Conservation (phyloP, 2,113 vertebrate species). For the Pluvianellus socialis region DNA sequence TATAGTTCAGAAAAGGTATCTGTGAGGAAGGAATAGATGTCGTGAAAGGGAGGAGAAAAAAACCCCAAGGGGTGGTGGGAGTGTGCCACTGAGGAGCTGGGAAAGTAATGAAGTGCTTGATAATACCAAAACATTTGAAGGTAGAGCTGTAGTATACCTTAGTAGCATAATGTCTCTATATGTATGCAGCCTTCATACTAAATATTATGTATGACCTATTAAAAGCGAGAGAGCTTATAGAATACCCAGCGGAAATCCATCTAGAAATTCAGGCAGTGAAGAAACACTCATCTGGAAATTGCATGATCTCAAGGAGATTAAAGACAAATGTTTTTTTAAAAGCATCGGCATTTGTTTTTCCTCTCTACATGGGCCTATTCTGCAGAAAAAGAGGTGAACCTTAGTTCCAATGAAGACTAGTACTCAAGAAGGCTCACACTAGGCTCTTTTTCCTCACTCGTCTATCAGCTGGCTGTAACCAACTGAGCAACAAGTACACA, state of each 20-base stretch:
- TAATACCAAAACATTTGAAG: neutral
- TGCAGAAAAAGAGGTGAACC: neutral
- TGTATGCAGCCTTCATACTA: conserved; percentile 25
- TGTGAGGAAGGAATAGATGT: neutral
- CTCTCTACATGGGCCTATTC: neutral
- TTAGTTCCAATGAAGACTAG: neutral
- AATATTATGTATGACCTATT: conserved; percentile 42
- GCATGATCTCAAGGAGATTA: conserved; percentile 19
- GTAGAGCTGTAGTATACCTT: neutral
- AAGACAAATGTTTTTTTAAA: neutral
- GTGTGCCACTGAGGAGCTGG: neutral
- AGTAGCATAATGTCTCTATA: neutral
- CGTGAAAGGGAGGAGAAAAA: neutral
- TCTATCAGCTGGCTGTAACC: neutral
- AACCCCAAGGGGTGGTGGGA: neutral
- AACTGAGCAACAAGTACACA: neutral
- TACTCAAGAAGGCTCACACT: neutral
- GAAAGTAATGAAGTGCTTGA: conserved; percentile 6
- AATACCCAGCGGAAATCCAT: conserved; percentile 15
- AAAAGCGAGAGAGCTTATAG: neutral
- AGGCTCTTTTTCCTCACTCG: neutral
- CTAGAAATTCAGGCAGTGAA: neutral
- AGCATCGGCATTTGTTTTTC: neutral
- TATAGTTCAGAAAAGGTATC: neutral
- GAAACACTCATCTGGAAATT: conserved; percentile 46